Base-by-base conservation (phyloP, 1,140 invertebrate genomes). In the Ridgeia piscesae region DNA sequence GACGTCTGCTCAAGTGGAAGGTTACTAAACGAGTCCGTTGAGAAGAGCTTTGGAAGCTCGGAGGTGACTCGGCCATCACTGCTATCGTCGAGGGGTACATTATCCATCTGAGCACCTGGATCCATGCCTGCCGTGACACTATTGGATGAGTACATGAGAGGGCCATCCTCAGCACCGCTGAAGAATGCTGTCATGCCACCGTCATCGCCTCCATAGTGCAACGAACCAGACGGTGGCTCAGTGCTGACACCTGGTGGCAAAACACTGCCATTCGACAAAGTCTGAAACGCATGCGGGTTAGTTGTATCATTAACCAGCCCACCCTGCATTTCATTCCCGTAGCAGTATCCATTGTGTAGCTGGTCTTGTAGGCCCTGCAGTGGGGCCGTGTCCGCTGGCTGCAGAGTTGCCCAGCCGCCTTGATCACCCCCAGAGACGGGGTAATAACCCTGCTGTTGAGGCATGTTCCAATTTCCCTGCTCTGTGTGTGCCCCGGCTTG, bases 111-210 rank as follows among this genome's bases (percentile, higher is more conserved):
- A 31, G 89, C 33, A 17, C 11, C 35, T 6, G 33, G 17, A 4
- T 6, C 34, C n/a, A 89, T 89, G n/a, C n/a, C n/a, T 17, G 88
- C 88, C 88, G 88, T 8, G 21, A 14, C 89, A 35, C 34, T 90
- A 77, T 77, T 77, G 58, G 58, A 9, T 21, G 58, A 21, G 27
- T 77, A 77, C 4, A 77, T 21, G 11, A 77, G 2, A 6, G 89
- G 4, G n/a, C 33, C 89, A 90, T 90, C 6, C 1, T 90, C n/a
- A 34, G 89, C 17, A 90, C 34, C n/a, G 35, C 35, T 33, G 21
- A 90, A 6, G 35, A 90, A 90, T 33, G 89, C 89, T 90, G 89
- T 34, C 89, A 90, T 90, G 9, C 89, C 89, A 33, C 89, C 89
- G 6, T 90, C 35, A 35, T n/a, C n/a, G 35, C 89, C 89, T 90